Percentiles rank a stretch among this genome's conserved stretches.
phyloP scores from a whole-genome alignment of 2,888 invertebrate genomes.

The Limnephilus lunatus region DNA sequence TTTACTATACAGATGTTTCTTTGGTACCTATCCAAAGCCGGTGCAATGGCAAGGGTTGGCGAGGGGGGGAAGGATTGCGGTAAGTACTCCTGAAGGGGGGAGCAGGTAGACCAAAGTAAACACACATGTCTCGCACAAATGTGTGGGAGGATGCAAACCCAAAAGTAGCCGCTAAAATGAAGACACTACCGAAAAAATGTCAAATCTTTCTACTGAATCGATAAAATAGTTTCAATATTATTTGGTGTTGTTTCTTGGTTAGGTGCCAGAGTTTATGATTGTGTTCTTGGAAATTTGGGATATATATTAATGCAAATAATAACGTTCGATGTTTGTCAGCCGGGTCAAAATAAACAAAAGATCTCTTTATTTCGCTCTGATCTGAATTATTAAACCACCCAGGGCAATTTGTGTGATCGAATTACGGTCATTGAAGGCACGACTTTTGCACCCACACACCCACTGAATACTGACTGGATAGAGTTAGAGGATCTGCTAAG shows the following conservation, averaged over 20 bases:
- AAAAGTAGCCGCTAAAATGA: conserved; percentile 4
- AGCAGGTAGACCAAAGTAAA: conserved; percentile 46
- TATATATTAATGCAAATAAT: conserved; percentile 10
- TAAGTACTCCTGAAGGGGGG: neutral
- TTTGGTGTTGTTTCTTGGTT: neutral
- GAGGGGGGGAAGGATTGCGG: neutral
- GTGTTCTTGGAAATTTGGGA: neutral
- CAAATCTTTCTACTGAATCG: neutral
- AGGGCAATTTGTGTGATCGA: conserved; percentile 25
- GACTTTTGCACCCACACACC: neutral
- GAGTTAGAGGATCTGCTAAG: neutral
- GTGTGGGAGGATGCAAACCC: conserved; percentile 19
- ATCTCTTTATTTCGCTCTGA: neutral
- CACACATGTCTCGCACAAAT: conserved; percentile 13
- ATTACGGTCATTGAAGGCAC: conserved; percentile 9
- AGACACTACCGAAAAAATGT: neutral
- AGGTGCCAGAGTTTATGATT: neutral
- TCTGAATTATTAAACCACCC: conserved; percentile 18
- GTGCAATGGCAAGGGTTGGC: conserved; percentile 36
- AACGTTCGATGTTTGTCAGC: neutral
- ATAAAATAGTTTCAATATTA: neutral
- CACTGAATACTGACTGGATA: too few relatives aligned
- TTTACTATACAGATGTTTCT: conserved; percentile 26
- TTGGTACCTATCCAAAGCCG: neutral
- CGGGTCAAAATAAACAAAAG: neutral